Base-by-base conservation (phyloP, 2,888 invertebrate genomes). In the Herminia tarsipennalis region DNA sequence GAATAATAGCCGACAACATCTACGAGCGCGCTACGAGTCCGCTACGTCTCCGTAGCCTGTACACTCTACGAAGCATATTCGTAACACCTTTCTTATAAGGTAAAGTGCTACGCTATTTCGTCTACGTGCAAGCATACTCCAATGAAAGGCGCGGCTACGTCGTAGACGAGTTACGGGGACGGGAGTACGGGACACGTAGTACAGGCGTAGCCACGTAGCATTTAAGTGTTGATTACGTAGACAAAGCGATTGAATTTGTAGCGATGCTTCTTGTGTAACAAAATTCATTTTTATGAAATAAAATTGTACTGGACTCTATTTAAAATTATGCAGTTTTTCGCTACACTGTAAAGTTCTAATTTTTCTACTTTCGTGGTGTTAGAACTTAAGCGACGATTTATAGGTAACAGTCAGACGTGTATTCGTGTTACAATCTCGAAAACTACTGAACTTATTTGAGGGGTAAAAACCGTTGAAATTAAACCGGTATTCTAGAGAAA, bases 111-210 rank as follows among this genome's bases (percentile, higher is more conserved):
- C 27, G 20, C 8, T n/a, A n/a, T n/a, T n/a, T n/a, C n/a, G n/a
- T 21, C 41, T 21, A 20, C 37, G 33, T n/a, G 13, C 21, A 16
- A 10, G 37, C 36, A 14, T 6, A 12, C 25, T n/a, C 39, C 22
- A 25, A 24, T 39, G 27, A 34, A 24, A 22, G 27, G 30, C 5
- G 34, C 3, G 6, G 24, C 45, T 39, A 39, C 34, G 25, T 1
- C 46, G 40, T 46, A 46, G 46, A 36, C 24, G 35, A 12, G 34
- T 34, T 35, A 39, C 38, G n/a, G 12, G 5, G n/a, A 2, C 6
- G 25, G 2, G 8, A 16, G 34, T 34, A 18, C 8, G 6, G 13
- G 2, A 21, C 21, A 5, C 18, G 33, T 33, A 34, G 34, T 14
- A 25, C 10, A 21, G 16, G 14, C 10, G 29, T 14, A 14, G 18